Evolutionary conservation across 2,797 vertebrate genomes (phyloP).

Genomic region (Eremophila alpestris): DNA sequence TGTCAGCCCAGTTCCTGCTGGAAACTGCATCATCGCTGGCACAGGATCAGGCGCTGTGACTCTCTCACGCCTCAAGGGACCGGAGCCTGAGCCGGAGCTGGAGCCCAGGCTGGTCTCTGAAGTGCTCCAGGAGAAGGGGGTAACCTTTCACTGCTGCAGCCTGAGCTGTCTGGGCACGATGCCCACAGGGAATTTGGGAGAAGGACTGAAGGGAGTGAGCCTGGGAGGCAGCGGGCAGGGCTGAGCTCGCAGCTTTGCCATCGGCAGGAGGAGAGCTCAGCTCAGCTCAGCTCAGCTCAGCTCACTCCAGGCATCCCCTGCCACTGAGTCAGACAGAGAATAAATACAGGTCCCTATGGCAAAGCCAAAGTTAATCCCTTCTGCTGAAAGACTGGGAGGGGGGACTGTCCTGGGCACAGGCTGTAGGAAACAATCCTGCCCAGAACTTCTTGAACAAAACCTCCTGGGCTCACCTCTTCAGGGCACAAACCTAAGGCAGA

Average conservation of each 20-base stretch:
- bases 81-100: neutral
- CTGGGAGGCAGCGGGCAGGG: accelerated
- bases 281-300: neutral
- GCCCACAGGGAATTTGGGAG: neutral
- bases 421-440: neutral
- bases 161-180: neutral
- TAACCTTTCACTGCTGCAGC: neutral
- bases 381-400: neutral
- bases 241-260: neutral
- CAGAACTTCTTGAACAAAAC: neutral
- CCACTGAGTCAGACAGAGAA: neutral
- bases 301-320: neutral
- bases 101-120: neutral
- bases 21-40: neutral
- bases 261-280: neutral
- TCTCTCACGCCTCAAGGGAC: neutral
- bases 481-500: neutral
- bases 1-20: neutral
- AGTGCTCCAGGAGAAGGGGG: neutral
- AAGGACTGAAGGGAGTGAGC: neutral
- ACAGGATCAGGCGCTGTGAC: neutral
- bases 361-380: neutral
- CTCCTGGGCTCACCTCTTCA: neutral
- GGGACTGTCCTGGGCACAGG: neutral
- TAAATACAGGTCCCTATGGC: neutral